Evolutionary conservation across 1,140 invertebrate species (phyloP).

Genomic region (Neodiprion pinetum): DNA sequence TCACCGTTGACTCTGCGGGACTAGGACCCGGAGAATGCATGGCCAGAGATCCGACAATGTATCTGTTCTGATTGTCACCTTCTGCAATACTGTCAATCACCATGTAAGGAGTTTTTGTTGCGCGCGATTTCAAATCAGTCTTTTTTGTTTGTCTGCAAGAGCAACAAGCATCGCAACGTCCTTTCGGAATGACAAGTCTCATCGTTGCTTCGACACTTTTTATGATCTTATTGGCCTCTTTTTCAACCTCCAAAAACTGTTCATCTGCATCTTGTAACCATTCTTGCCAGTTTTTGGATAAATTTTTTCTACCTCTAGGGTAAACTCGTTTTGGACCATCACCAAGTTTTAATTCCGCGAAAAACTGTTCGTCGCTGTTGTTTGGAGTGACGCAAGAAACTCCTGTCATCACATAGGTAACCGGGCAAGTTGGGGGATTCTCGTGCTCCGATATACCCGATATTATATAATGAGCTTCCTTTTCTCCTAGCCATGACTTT

Average conservation of each 20-base stretch:
- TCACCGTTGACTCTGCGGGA: conserved; percentile 28
- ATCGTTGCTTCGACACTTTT: conserved; percentile 34
- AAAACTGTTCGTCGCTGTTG: conserved; percentile 42
- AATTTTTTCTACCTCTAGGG: conserved; percentile 41
- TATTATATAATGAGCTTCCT: conserved; percentile 34
- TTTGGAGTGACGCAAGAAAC: conserved; percentile 31
- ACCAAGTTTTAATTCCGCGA: conserved; percentile 30
- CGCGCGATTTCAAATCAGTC: conserved; percentile 30
- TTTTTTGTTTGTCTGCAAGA: conserved; percentile 45
- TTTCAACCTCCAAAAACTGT: conserved; percentile 34
- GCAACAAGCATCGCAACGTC: conserved; percentile 47
- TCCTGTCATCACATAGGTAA: conserved; percentile 37
- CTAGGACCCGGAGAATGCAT: conserved; percentile 42
- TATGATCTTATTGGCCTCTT: conserved; percentile 40
- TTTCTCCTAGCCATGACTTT: conserved; percentile 35
- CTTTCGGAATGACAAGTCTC: conserved; percentile 30
- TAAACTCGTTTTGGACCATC: conserved; percentile 33
- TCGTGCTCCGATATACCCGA: conserved; percentile 25
- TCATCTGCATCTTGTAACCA: conserved; percentile 43
- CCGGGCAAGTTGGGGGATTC: conserved; percentile 26
- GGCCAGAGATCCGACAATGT: conserved; percentile 37
- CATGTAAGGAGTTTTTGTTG: conserved; percentile 33
- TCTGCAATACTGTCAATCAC: conserved; percentile 34
- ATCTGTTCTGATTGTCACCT: conserved; percentile 36
- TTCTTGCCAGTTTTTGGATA: conserved; percentile 47